Evolutionary conservation across 2,888 invertebrate species (phyloP).

Genomic region (Andrena praecox): DNA sequence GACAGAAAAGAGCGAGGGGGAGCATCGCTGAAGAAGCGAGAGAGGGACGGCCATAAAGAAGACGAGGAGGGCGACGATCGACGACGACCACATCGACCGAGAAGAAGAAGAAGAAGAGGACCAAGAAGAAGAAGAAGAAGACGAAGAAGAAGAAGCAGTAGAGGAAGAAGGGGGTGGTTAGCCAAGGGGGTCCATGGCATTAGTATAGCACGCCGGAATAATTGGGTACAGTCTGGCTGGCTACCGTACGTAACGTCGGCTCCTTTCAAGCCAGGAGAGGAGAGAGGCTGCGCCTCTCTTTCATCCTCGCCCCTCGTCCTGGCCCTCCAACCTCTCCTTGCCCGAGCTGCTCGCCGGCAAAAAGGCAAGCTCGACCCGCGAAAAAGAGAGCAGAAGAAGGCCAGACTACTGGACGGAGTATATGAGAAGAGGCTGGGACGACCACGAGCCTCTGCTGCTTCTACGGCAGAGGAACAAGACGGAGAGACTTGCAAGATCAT

Average conservation of each 20-base stretch:
- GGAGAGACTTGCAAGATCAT: constrained; percentile 5
- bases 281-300: constrained; percentile 58
- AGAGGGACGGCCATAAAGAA: constrained; percentile 26
- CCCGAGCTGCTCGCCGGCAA: constrained; percentile 69
- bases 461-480: constrained; percentile 32
- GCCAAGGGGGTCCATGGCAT: constrained; percentile 77
- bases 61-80: neutral
- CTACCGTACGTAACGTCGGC: constrained; percentile 84
- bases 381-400: constrained; percentile 72
- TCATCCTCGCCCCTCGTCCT: constrained; percentile 58
- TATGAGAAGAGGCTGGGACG: constrained; percentile 48
- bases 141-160: constrained; percentile 12
- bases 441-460: constrained; percentile 27
- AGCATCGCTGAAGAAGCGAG: neutral
- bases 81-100: neutral
- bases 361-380: constrained; percentile 62
- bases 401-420: constrained; percentile 69
- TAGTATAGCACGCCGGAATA: constrained; percentile 84
- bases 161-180: constrained; percentile 61
- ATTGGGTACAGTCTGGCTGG: constrained; percentile 83
- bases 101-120: constrained; percentile 2
- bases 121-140: constrained; percentile 8
- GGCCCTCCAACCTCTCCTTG: constrained; percentile 58
- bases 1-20: constrained; percentile 54
- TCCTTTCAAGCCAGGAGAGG: constrained; percentile 78